Base-by-base conservation (phyloP, 1,140 invertebrate species). In the Macrobrachium rosenbergii region DNA sequence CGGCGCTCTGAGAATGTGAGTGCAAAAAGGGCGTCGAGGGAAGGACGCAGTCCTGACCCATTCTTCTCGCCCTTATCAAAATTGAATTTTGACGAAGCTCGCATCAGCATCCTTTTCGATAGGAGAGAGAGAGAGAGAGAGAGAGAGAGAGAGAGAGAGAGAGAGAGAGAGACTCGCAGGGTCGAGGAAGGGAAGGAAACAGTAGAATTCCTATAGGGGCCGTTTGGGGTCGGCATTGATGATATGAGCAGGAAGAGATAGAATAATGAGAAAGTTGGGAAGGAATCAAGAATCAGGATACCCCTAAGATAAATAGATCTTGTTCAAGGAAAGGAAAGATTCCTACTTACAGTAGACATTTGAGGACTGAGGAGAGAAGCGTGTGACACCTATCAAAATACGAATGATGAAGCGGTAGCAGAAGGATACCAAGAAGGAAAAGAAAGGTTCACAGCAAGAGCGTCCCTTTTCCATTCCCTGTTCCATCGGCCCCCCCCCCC, bases 71-170 rank as follows among this genome's bases (percentile, higher is more conserved):
- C 60, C 19, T 79, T 79, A 59, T 79, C 59, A 79, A 62, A 60
- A 79, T 62, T 79, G 77, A 21, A 79, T 79, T 79, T 79, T 37
- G 67, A 72, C 67, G 19, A 16, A 23, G n/a, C 67, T 72, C 16
- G 11, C 14, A 28, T 37, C 67, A 0, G 6, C 21, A 72, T 23
- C 16, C 67, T 72, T 17, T 72, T n/a, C 17, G n/a, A 14, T 28
- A 17, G 37, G 16, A 72, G 21, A 8, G 12, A 23, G 67, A 72
- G 12, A 72, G 7, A 23, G 12, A 72, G n/a, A 67, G 16, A 72
- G 21, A 8, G 12, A 23, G 67, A 72, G 12, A 72, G 7, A 23
- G 12, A 72, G n/a, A 67, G 16, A 72, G 21, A 8, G 12, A 23
- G 67, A 72, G 12, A 72, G 7, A 23, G 12, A 72, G n/a, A 37